Evolutionary conservation across 2,888 invertebrate genomes (phyloP).

Genomic region (Heteromyza rotundicornis): DNA sequence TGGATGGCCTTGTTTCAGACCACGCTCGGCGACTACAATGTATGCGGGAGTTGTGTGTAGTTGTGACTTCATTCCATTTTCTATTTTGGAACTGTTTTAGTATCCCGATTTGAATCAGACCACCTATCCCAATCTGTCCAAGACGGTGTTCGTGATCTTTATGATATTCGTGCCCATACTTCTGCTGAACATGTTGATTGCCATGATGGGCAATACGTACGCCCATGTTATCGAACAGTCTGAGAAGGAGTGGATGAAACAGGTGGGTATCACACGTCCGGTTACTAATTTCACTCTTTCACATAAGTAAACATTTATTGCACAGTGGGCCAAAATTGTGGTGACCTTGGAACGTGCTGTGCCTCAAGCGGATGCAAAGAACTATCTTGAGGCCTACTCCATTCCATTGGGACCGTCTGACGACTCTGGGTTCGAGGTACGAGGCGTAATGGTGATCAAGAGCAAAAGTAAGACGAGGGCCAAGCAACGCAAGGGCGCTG

Average conservation of each 20-base stretch:
- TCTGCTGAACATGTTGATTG: slow-evolving; percentile 94
- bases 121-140: slow-evolving; percentile 89
- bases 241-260: slow-evolving; percentile 98
- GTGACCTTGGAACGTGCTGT: slow-evolving; percentile 95
- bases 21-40: slow-evolving; percentile 96
- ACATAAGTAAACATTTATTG: neutral
- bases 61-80: neutral
- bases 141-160: slow-evolving; percentile 95
- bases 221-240: slow-evolving; percentile 97
- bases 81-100: slow-evolving; percentile 65
- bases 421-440: slow-evolving; percentile 82
- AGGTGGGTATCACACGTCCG: slow-evolving; percentile 65
- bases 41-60: slow-evolving; percentile 63
- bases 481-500: slow-evolving; percentile 93
- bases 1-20: slow-evolving; percentile 99
- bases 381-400: slow-evolving; percentile 93
- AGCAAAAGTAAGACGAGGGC: slow-evolving; percentile 95
- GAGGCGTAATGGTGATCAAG: slow-evolving; percentile 98
- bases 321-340: slow-evolving; percentile 96
- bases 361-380: slow-evolving; percentile 85
- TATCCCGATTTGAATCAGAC: slow-evolving; percentile 90
- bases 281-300: neutral
- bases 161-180: slow-evolving; percentile 98
- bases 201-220: slow-evolving; percentile 99
- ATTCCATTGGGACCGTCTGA: slow-evolving; percentile 87